Evolutionary conservation across 2,113 vertebrate species (phyloP).

Genomic region (Epinephelus lanceolatus): DNA sequence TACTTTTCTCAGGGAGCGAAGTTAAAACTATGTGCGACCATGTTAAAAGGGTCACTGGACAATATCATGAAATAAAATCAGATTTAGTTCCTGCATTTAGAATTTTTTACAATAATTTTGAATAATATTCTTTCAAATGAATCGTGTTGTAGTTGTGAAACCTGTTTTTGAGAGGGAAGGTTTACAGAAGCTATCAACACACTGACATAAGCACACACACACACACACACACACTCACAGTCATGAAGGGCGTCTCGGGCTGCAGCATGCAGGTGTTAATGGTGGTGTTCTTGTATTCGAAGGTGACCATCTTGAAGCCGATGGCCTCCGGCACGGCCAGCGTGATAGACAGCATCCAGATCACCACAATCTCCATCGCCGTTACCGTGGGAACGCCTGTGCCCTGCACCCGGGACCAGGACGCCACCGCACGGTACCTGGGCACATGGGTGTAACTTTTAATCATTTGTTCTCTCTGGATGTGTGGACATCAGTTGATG

Average conservation of each 20-base stretch:
- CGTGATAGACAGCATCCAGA: slow-evolving; percentile 92
- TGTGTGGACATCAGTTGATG: background rate
- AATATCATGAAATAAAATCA: too few species aligned
- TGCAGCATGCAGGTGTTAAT: slow-evolving; percentile 91
- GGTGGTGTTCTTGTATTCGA: slow-evolving; percentile 84
- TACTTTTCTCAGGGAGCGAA: background rate
- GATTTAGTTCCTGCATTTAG: too few species aligned
- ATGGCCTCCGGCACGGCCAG: slow-evolving; percentile 95
- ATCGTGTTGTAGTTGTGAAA: too few species aligned
- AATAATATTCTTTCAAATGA: too few species aligned
- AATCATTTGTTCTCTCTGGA: background rate
- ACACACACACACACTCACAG: slow-evolving; percentile 78
- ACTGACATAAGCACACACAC: background rate
- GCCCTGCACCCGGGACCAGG: slow-evolving; percentile 94
- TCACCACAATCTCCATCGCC: slow-evolving; percentile 90
- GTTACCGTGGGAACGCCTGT: slow-evolving; percentile 92
- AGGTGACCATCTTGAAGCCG: slow-evolving; percentile 89
- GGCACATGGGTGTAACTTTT: background rate
- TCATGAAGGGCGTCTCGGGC: slow-evolving; percentile 86
- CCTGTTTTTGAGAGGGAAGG: too few species aligned
- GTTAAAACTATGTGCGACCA: too few species aligned
- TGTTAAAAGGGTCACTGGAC: too few species aligned
- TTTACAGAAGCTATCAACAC: background rate
- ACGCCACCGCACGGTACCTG: slow-evolving; percentile 95
- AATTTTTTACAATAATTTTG: too few species aligned